Percentiles rank a stretch among this genome's conserved stretches.
Evolutionary conservation across 2,888 invertebrate genomes (phyloP).

Genomic region (Athalia cordata): DNA sequence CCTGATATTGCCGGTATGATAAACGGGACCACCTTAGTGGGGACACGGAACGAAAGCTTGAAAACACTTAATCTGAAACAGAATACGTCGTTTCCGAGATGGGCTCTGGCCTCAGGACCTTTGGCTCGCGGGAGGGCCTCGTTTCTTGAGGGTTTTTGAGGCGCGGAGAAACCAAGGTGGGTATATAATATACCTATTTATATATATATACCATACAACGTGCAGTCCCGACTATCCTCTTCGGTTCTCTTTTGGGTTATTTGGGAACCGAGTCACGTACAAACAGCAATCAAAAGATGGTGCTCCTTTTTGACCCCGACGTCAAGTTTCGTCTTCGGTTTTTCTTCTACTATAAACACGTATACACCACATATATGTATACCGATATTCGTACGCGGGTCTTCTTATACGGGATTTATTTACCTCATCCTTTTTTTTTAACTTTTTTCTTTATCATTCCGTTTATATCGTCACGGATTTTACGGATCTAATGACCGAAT

Average conservation of each 20-base stretch:
- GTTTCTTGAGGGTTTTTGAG: background rate
- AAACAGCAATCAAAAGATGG: slow-evolving; percentile 42
- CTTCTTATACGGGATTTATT: slow-evolving; percentile 14
- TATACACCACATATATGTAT: background rate
- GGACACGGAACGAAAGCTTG: slow-evolving; percentile 34
- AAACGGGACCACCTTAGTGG: slow-evolving; percentile 42
- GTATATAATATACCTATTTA: background rate
- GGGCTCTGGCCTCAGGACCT: slow-evolving; percentile 39
- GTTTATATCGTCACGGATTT: slow-evolving; percentile 34
- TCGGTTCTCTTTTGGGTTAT: background rate
- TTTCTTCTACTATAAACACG: background rate
- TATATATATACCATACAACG: background rate
- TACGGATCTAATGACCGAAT: slow-evolving; percentile 27
- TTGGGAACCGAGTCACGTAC: slow-evolving; percentile 41
- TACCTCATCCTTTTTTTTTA: background rate
- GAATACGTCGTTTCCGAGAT: slow-evolving; percentile 45
- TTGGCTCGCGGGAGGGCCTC: slow-evolving; percentile 43
- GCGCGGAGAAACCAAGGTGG: background rate
- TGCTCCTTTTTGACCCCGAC: slow-evolving; percentile 44
- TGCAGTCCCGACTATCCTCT: background rate
- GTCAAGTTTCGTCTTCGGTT: slow-evolving; percentile 41
- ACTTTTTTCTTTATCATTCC: too few species aligned
- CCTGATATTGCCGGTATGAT: slow-evolving; percentile 20
- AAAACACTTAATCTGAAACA: slow-evolving; percentile 45
- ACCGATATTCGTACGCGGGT: background rate